A percentile compares a stretch with the other conserved stretches of the same genome.
Evolutionary conservation across 30 jellyfish, hydroid and myxozoan genomes (phyloP).

Genomic region (Pelagia noctiluca): DNA sequence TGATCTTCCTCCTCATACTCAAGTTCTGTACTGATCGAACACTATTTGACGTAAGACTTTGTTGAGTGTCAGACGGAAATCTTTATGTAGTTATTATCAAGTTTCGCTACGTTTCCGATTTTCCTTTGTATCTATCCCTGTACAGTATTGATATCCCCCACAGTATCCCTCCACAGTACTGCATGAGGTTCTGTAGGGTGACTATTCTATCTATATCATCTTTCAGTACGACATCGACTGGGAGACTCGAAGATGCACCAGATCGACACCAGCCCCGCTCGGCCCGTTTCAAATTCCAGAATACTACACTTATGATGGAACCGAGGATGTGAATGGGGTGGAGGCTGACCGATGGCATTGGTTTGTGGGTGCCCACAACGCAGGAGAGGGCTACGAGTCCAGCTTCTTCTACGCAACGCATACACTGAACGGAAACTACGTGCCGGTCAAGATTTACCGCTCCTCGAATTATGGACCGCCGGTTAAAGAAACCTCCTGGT

Average conservation of each 20-base stretch:
- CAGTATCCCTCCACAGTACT: no score
- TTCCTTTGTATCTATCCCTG: no score
- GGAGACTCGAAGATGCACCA: slow-evolving; percentile 51
- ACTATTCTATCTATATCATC: not conserved
- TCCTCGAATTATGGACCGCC: slow-evolving; percentile 50
- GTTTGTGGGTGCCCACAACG: slow-evolving; percentile 57
- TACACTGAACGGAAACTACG: slow-evolving; percentile 50
- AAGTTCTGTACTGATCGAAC: no score
- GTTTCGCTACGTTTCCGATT: no score
- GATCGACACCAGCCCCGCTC: slow-evolving; percentile 41
- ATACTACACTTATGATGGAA: slow-evolving; percentile 45
- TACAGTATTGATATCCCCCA: no score
- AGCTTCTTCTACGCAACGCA: slow-evolving; percentile 69
- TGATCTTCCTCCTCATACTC: no score
- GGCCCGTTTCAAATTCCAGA: slow-evolving; percentile 68
- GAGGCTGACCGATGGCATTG: slow-evolving; percentile 79
- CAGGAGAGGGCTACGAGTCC: slow-evolving; percentile 63
- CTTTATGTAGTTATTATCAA: no score
- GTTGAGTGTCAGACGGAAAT: no score
- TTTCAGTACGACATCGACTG: slow-evolving; percentile 65
- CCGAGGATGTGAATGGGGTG: slow-evolving; percentile 63
- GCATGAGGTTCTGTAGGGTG: no score
- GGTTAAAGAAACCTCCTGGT: slow-evolving; percentile 52
- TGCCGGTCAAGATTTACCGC: slow-evolving; percentile 59
- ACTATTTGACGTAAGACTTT: no score